A percentile compares a stretch with the other conserved stretches of the same genome.
Conservation (phyloP, 2,797 vertebrate species). For the Crypturellus tataupa region DNA sequence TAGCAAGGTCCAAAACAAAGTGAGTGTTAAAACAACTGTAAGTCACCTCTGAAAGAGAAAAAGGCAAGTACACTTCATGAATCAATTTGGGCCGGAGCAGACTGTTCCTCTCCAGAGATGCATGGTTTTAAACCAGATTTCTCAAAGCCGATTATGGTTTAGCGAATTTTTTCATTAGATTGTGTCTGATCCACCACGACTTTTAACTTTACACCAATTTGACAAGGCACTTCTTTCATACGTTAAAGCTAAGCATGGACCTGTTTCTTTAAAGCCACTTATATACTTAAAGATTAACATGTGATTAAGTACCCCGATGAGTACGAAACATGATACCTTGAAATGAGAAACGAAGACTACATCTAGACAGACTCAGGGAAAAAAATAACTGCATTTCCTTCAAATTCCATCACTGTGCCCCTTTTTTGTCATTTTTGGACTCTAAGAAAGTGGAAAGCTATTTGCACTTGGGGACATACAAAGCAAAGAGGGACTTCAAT, state of each 20-base stretch:
- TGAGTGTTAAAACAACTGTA: not conserved
- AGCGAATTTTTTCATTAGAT: not conserved
- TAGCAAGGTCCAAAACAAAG: not conserved
- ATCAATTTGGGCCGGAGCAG: not conserved
- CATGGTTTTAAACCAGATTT: not conserved
- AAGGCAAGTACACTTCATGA: not conserved
- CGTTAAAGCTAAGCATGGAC: not conserved
- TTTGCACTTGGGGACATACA: not conserved
- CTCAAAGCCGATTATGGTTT: not conserved
- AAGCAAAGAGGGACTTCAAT: not conserved
- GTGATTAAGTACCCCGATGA: not conserved
- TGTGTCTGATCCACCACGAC: not conserved
- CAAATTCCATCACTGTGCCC: fast-evolving
- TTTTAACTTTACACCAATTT: not conserved
- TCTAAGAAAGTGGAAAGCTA: not conserved
- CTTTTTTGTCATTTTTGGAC: not conserved
- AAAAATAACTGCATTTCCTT: not conserved
- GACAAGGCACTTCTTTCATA: not conserved
- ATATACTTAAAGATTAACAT: not conserved
- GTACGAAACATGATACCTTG: not conserved
- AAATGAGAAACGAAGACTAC: not conserved
- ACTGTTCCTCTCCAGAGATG: not conserved
- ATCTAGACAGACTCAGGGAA: not conserved
- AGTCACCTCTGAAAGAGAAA: not conserved
- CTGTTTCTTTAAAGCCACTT: not conserved